Evolutionary conservation across 2,888 invertebrate species (phyloP).

Genomic region (Trachelus tabidus): DNA sequence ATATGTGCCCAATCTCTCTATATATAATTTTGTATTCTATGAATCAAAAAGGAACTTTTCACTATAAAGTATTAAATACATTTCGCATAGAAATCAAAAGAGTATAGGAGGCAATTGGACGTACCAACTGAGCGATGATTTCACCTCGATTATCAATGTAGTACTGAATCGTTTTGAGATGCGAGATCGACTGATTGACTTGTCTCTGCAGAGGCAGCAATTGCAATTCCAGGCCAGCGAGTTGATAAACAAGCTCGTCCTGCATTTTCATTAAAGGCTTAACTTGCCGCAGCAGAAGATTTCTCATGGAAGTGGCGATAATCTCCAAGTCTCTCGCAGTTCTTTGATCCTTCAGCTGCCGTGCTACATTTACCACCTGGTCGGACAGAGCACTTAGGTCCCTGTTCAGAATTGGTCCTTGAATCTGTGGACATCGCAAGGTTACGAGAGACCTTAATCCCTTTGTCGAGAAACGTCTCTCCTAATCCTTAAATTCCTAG

Average conservation of each 20-base stretch:
- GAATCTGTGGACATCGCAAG: slow-evolving; percentile 67
- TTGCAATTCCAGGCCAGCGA: slow-evolving; percentile 81
- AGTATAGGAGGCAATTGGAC: slow-evolving; percentile 22
- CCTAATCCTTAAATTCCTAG: neutral
- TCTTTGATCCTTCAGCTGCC: slow-evolving; percentile 77
- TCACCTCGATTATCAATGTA: slow-evolving; percentile 80
- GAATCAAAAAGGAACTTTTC: neutral
- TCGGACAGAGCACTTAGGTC: slow-evolving; percentile 75
- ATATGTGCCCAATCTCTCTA: slow-evolving; percentile 73
- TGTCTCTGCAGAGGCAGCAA: slow-evolving; percentile 78
- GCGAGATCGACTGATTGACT: slow-evolving; percentile 78
- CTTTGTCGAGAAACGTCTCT: neutral
- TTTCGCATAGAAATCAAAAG: neutral
- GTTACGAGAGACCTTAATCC: slow-evolving; percentile 37
- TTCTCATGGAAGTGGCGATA: slow-evolving; percentile 74
- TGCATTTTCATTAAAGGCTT: slow-evolving; percentile 77
- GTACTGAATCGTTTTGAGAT: slow-evolving; percentile 81
- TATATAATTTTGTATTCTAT: slow-evolving; percentile 72
- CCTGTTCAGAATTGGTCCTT: slow-evolving; percentile 72
- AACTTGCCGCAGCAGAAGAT: slow-evolving; percentile 74
- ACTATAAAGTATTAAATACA: neutral
- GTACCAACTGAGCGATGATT: slow-evolving; percentile 77
- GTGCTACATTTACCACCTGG: slow-evolving; percentile 75
- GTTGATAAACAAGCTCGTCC: slow-evolving; percentile 79
- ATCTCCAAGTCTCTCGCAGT: slow-evolving; percentile 80